Base-by-base conservation (phyloP, 1,140 invertebrate genomes). In the Hypothenemus hampei region DNA sequence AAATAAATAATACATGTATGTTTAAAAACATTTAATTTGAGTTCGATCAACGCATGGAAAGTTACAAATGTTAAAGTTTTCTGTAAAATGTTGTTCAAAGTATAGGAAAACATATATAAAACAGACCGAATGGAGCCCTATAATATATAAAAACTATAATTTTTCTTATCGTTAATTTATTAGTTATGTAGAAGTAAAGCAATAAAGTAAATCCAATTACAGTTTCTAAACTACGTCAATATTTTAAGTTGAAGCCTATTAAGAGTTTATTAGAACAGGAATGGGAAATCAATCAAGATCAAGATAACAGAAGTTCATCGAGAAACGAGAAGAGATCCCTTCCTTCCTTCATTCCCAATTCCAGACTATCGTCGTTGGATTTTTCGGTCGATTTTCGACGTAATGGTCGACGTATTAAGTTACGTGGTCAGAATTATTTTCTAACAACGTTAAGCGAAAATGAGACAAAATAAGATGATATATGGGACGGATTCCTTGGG, bases 271-370 rank as follows among this genome's bases (percentile, higher is more conserved):
- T 60, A 58, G 58, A 43, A 54, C 61, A 63, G 56, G 61, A 63
- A 60, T 63, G 55, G 59, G 43, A 50, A 63, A 63, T 63, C 61
- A 63, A 63, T 63, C 61, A 63, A 63, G 61, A 63, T 63, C 61
- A 51, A 61, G 59, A 61, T 60, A 43, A 63, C 59, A 54, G 53
- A 36, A 40, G 44, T 56, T 40, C 41, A 48, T 48, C 41, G 35
- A 29, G 16, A 20, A 11, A 19, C 8, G 15, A 19, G 31, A 24
- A 44, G 24, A 55, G 31, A 18, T 8, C n/a, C n/a, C n/a, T 20
- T 19, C 24, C 20, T 49, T 24, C 46, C 41, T 35, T 58, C 53
- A 56, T 56, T 56, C 43, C 37, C 44, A 20, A 56, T 56, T 56
- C 53, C 46, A 37, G 35, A 33, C 43, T 56, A 56, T 37, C 37